These are phyloP conservation scores for Calvadosia cruxmelitensis DNA, from an alignment of 30 jellyfish, hydroid and myxozoan species.

Conservation along the genomic window DNA sequence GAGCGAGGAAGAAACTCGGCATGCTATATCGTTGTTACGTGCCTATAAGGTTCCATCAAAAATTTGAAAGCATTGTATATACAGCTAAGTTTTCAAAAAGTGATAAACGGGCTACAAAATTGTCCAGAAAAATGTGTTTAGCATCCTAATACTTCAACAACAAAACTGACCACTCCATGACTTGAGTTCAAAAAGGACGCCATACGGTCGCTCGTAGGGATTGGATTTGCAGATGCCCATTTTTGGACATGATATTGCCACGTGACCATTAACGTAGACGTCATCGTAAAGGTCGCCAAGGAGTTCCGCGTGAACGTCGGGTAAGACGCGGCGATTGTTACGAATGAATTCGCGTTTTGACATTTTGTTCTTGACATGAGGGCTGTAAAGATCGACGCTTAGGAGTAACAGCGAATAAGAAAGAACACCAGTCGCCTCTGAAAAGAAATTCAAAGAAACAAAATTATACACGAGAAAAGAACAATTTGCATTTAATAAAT, in stretches of 20 bases:
- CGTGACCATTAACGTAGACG: slow-evolving; percentile 88
- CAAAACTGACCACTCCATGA: slow-evolving; percentile 60
- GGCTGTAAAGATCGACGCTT: slow-evolving; percentile 94
- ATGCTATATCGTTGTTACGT: too few species aligned
- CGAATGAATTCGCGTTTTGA: slow-evolving; percentile 94
- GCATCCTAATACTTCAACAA: too few species aligned
- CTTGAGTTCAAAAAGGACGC: slow-evolving; percentile 83
- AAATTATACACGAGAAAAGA: not conserved
- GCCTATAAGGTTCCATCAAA: too few species aligned
- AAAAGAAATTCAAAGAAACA: slow-evolving; percentile 4
- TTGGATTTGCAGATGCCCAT: slow-evolving; percentile 13
- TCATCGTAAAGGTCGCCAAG: slow-evolving; percentile 95
- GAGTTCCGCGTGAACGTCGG: slow-evolving; percentile 60
- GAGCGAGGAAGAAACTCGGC: too few species aligned
- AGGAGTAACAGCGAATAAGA: slow-evolving; percentile 79
- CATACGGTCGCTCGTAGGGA: slow-evolving; percentile 82
- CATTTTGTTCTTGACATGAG: slow-evolving; percentile 94
- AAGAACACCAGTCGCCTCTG: slow-evolving; percentile 68
- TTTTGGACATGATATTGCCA: slow-evolving; percentile 41
- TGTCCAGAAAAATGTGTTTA: too few species aligned
- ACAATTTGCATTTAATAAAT: too few species aligned
- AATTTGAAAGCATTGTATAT: too few species aligned
- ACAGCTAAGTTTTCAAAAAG: too few species aligned
- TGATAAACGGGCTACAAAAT: too few species aligned
- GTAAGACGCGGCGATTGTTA: slow-evolving; percentile 77